phyloP scores from a whole-genome alignment of 2,888 invertebrate genomes.

The Lagria hirta region DNA sequence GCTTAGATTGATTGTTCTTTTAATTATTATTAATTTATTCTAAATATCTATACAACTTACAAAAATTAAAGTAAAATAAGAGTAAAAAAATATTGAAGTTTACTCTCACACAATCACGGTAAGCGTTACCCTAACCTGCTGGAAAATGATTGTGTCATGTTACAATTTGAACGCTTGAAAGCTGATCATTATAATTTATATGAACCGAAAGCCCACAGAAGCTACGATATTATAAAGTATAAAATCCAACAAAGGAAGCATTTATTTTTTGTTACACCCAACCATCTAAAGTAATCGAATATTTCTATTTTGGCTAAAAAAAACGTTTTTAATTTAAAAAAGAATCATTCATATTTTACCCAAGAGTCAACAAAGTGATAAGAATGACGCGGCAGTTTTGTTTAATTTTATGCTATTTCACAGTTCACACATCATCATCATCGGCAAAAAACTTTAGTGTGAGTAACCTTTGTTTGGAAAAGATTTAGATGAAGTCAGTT shows the following conservation, averaged over 20 bases:
- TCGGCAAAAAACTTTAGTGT: conserved; percentile 18
- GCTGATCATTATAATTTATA: conserved; percentile 19
- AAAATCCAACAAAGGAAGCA: conserved; percentile 30
- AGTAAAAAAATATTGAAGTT: too few species aligned
- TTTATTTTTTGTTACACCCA: conserved; percentile 25
- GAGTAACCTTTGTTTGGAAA: conserved; percentile 28
- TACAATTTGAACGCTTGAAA: too few species aligned
- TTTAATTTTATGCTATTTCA: conserved; percentile 49
- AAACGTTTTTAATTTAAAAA: conserved; percentile 38
- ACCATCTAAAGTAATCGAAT: conserved; percentile 24
- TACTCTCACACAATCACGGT: too few species aligned
- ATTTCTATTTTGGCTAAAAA: conserved; percentile 29
- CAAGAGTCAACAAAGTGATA: conserved; percentile 39
- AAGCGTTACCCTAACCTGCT: too few species aligned
- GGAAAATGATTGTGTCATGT: too few species aligned
- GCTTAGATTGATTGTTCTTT: too few species aligned
- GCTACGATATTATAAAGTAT: conserved; percentile 21
- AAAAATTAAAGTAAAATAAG: too few species aligned
- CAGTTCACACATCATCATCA: conserved; percentile 40
- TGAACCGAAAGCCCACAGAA: conserved; percentile 18
- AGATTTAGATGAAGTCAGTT: too few species aligned
- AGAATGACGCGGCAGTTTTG: conserved; percentile 40
- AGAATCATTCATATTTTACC: conserved; percentile 45
- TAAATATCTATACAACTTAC: too few species aligned
- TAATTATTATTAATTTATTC: too few species aligned